A percentile compares a stretch with the other conserved stretches of the same genome.
These are phyloP conservation scores for Betta splendens DNA, from an alignment of 2,797 vertebrate genomes.

Conservation along the genomic window DNA sequence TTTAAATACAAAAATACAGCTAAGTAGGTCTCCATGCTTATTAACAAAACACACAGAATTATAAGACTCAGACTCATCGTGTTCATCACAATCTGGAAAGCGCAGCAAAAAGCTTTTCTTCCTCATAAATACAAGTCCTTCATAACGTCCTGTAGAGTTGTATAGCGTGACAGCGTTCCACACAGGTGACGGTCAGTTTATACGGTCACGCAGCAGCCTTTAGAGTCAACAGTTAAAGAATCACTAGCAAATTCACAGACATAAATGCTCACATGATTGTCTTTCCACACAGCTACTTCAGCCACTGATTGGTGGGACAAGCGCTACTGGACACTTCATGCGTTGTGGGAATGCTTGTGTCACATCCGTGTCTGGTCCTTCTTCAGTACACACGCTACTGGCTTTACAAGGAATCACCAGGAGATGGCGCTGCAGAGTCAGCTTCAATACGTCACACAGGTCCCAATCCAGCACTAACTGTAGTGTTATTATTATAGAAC, in stretches of 20 bases:
- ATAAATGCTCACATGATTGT: conserved; percentile 67
- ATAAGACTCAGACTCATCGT: conserved; percentile 11
- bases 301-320: conserved; percentile 27
- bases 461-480: conserved; percentile 13
- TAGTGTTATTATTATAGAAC: conserved; percentile 33
- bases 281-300: conserved; percentile 44
- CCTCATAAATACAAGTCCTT: conserved; percentile 47
- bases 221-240: conserved; percentile 26
- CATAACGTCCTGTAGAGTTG: conserved; percentile 9
- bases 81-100: conserved; percentile 28
- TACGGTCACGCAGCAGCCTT: conserved; percentile 34
- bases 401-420: conserved; percentile 41
- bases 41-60: conserved; percentile 30
- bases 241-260: conserved; percentile 39
- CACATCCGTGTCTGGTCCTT: conserved; percentile 23
- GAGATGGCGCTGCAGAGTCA: conserved; percentile 61
- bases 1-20: conserved; percentile 88
- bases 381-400: conserved; percentile 18
- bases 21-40: conserved; percentile 39
- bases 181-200: conserved; percentile 33
- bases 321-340: conserved; percentile 34
- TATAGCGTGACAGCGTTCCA: conserved; percentile 26
- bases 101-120: conserved; percentile 12
- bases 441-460: conserved; percentile 70
- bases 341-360: conserved; percentile 18